Evolutionary conservation across 2,797 vertebrate genomes (phyloP).

Genomic region (Rallus crepitans): DNA sequence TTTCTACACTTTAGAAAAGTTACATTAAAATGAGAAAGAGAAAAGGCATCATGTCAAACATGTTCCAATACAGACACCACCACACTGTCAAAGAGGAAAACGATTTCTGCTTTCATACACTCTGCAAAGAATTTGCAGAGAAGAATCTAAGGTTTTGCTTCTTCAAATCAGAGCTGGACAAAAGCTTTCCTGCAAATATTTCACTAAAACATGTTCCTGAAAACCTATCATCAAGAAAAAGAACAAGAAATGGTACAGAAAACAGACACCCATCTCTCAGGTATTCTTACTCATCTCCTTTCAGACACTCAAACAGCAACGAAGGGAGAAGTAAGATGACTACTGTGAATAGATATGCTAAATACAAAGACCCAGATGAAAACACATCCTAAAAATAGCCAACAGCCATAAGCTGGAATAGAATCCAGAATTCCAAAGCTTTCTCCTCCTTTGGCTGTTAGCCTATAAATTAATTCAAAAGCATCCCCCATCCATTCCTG

Average conservation of each 20-base stretch:
- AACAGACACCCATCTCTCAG: not conserved
- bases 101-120: not conserved
- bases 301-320: not conserved
- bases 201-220: not conserved
- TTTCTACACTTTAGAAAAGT: not conserved
- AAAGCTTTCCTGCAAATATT: not conserved
- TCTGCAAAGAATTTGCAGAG: not conserved
- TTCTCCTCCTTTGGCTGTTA: not conserved
- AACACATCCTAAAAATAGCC: not conserved
- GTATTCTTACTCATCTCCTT: not conserved
- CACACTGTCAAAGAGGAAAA: not conserved
- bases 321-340: not conserved
- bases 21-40: not conserved
- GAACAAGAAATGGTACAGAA: not conserved
- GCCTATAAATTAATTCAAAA: not conserved
- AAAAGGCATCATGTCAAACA: not conserved
- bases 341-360: fast-evolving
- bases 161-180: not conserved
- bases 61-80: fast-evolving
- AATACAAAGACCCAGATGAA: conserved; percentile 8
- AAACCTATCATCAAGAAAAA: not conserved
- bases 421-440: not conserved
- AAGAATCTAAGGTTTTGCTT: not conserved
- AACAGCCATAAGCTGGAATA: not conserved
- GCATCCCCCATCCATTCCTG: not conserved